Evolutionary conservation across 2,888 invertebrate genomes (phyloP).

Genomic region (Cryptocheilus praepositus): DNA sequence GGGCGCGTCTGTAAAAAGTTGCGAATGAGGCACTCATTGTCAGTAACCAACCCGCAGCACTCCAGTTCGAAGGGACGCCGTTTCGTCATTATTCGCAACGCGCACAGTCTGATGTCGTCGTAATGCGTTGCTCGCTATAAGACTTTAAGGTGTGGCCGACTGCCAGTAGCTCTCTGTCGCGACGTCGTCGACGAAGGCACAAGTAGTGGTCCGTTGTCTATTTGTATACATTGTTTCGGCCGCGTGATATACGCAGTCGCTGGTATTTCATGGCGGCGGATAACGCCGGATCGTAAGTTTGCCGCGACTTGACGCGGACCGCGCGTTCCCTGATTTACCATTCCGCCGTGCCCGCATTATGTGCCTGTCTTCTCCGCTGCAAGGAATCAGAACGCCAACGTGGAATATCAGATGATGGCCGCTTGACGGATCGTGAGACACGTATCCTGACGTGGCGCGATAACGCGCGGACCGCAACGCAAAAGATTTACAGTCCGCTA

Average conservation of each 20-base stretch:
- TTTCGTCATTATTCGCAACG: conserved; percentile 47
- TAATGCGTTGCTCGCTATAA: conserved; percentile 42
- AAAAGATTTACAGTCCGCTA: too few species aligned
- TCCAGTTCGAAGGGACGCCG: neutral
- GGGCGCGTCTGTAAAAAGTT: neutral
- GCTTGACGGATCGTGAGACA: too few species aligned
- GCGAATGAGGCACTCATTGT: neutral
- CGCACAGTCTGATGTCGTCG: conserved; percentile 45
- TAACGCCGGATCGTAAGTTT: neutral
- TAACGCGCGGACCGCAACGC: too few species aligned
- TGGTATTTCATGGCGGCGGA: conserved; percentile 3
- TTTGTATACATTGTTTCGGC: conserved; percentile 37
- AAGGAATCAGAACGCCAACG: too few species aligned
- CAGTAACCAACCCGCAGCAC: too few species aligned
- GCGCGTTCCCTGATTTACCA: too few species aligned
- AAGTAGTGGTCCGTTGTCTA: conserved; percentile 25
- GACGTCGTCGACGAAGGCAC: too few species aligned
- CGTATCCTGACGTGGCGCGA: too few species aligned
- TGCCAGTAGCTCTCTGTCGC: conserved; percentile 27
- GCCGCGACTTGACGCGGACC: too few species aligned
- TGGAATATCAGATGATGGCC: too few species aligned
- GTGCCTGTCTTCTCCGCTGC: too few species aligned
- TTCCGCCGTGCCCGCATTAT: too few species aligned
- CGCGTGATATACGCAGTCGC: conserved; percentile 25
- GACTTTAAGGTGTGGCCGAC: conserved; percentile 45